Evolutionary conservation across 2,797 vertebrate species (phyloP).

Genomic region (Rhabdomys pumilio): DNA sequence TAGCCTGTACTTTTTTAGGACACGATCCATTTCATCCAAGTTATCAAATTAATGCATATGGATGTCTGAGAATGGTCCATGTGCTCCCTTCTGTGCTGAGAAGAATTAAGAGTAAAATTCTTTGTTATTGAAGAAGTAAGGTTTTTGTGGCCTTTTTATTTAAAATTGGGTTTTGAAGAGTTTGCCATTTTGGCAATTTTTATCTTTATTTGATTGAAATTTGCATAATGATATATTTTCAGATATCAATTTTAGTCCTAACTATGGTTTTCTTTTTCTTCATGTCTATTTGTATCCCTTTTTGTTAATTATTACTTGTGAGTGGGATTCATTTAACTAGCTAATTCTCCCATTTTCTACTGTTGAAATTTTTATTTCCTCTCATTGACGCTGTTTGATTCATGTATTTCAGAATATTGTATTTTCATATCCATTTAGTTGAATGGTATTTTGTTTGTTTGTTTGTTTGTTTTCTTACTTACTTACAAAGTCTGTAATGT

Average conservation of each 20-base stretch:
- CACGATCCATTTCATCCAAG: not conserved
- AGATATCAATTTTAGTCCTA: not conserved
- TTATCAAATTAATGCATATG: slow-evolving; percentile 34
- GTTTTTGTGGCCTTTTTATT: not conserved
- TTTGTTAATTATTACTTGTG: not conserved
- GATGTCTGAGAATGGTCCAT: not conserved
- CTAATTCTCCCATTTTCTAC: not conserved
- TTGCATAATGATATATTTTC: not conserved
- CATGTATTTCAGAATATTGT: not conserved
- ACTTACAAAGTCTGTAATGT: not conserved
- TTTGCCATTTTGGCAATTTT: not conserved
- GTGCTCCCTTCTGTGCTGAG: not conserved
- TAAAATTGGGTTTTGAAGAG: not conserved
- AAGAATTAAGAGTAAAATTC: not conserved
- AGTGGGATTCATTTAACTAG: not conserved
- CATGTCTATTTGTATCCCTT: not conserved
- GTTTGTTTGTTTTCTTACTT: not conserved
- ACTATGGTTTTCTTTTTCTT: not conserved
- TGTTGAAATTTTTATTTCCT: not conserved
- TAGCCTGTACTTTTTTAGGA: not conserved
- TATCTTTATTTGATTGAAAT: not conserved
- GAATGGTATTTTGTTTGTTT: not conserved
- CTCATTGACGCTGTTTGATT: not conserved
- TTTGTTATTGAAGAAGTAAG: not conserved
- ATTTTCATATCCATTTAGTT: not conserved